Evolutionary conservation across 2,797 vertebrate genomes (phyloP).

Genomic region (Trichosurus vulpecula): DNA sequence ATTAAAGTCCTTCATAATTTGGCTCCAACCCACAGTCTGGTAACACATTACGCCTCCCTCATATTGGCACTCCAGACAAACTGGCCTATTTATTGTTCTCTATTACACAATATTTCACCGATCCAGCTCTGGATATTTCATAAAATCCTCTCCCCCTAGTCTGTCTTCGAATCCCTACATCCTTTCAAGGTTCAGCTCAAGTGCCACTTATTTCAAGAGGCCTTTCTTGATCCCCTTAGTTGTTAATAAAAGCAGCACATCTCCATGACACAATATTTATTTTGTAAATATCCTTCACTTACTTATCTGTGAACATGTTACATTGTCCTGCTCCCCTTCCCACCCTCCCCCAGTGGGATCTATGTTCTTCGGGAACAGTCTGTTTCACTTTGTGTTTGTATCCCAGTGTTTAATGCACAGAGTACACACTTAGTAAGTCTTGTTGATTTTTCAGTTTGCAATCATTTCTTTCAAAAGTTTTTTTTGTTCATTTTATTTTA

Average conservation of each 20-base stretch:
- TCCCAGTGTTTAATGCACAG: neutral
- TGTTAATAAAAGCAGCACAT: neutral
- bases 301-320: neutral
- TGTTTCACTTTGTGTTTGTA: neutral
- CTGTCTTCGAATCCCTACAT: neutral
- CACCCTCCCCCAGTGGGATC: neutral
- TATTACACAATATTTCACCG: neutral
- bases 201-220: neutral
- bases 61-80: neutral
- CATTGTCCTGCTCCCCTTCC: neutral
- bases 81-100: neutral
- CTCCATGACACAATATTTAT: too few relatives aligned
- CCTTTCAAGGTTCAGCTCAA: neutral
- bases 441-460: neutral
- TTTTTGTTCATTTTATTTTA: neutral
- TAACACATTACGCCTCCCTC: neutral
- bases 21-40: neutral
- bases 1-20: neutral
- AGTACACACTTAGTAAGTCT: neutral
- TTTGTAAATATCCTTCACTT: neutral
- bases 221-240: neutral
- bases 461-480: constrained; percentile 43
- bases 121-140: neutral
- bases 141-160: neutral
- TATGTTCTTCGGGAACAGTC: neutral